Evolutionary conservation across 2,797 vertebrate genomes (phyloP).

Genomic region (Peromyscus melanophrys): DNA sequence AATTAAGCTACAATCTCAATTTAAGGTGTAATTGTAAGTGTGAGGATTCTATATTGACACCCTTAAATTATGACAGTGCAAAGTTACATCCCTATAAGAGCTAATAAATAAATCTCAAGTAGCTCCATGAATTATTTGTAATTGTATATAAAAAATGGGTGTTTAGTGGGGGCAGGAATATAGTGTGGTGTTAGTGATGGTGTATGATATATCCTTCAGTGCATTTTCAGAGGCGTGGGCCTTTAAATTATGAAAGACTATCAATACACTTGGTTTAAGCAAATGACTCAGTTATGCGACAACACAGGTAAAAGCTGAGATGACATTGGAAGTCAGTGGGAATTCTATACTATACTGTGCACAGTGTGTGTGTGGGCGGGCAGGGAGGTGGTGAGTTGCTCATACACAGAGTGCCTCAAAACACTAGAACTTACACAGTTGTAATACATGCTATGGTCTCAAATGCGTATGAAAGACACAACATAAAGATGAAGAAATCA

Average conservation of each 20-base stretch:
- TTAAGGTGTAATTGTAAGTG: background rate
- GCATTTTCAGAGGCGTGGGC: background rate
- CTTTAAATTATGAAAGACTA: background rate
- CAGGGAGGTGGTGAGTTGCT: background rate
- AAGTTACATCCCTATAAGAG: background rate
- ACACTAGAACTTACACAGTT: background rate
- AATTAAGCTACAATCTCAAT: background rate
- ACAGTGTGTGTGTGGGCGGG: background rate
- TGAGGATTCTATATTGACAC: background rate
- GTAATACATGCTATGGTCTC: background rate
- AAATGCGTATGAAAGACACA: background rate
- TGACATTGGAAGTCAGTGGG: background rate
- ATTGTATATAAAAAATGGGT: background rate
- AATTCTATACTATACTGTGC: background rate
- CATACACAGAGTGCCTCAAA: background rate
- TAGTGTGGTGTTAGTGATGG: rapidly evolving
- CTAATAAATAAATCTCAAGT: background rate
- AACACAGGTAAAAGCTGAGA: background rate
- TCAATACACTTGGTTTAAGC: background rate
- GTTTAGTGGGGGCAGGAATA: rapidly evolving
- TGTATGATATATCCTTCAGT: background rate
- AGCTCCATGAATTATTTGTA: background rate
- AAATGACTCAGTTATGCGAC: background rate
- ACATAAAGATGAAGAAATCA: background rate
- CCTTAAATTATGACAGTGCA: slow-evolving; percentile 6